Base-by-base conservation (phyloP, 2,113 vertebrate species). In the Ciconia stormi region DNA sequence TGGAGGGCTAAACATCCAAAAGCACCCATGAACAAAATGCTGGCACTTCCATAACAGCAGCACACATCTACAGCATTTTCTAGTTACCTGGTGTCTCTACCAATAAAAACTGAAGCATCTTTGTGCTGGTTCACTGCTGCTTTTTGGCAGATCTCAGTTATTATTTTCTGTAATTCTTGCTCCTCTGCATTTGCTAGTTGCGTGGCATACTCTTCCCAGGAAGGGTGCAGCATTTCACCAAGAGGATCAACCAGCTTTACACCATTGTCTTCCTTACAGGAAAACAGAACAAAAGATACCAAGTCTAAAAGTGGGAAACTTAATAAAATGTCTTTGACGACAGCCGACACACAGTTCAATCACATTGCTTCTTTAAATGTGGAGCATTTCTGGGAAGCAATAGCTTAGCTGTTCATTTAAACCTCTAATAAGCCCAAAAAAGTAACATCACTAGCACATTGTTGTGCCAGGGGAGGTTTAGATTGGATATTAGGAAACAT, bases 161-260 rank as follows among this genome's bases (percentile, higher is more conserved):
- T 81, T 38, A 94, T 96, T 3, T 83, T 38, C 47, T 97, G 93
- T 34, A 99, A 53, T 50, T 98, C 98, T 1, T 97, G 91, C 29
- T 99, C 98, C 88, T 99, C 99, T 42, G 99, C 98, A 23, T 99
- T 99, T 77, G 99, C 99, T 58, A 99, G 97, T 72, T 96, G 95
- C 2, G 99, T 99, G 80, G 99, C 99, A 18, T 99, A 98, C 59
- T 95, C 98, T 95, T 99, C 99, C 99, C 99, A 99, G 13, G 97
- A 92, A 4, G 97, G 95, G 13, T 98, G 97, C 97, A 99, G 96
- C 99, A 99, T 99, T 96, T 99, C 99, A 32, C 99, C 99, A 98
- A 99, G 98, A 38, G 99, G 99, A 96, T 99, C 99, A 20, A 99
- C 93, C 67, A 99, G 95, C 94, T 99, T 99, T 66, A 99, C 98